Base-by-base conservation (phyloP, 2,888 invertebrate genomes). In the Podotricha telesiphe region DNA sequence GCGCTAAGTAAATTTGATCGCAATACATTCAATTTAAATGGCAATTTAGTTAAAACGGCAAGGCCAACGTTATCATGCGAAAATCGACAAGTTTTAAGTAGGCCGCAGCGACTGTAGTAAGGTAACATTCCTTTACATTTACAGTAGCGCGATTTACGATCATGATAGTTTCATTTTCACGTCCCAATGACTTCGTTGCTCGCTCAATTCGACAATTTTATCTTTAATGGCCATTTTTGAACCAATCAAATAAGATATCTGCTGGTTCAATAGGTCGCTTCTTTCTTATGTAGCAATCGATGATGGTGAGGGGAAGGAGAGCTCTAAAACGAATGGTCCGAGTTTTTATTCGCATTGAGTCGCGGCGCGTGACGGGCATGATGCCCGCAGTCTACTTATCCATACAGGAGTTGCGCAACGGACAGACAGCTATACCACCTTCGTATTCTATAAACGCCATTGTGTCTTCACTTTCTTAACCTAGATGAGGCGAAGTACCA, bases 111-210 rank as follows among this genome's bases (percentile, higher is more conserved):
- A 80, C 85, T 80, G 84, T 82, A 81, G 82, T 80, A 81, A 81
- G 82, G 82, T 82, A 83, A 82, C 84, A 87, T 87, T 87, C 88
- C 86, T 87, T 81, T 82, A 82, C 82, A 84, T 85, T 84, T 82
- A 81, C 87, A 84, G 88, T 86, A 86, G 87, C 83, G 80, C 84
- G 85, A 88, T 87, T 89, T 85, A 86, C 79, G 80, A 80, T 85
- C 86, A 83, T 85, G 88, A 88, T 89, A 89, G 88, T 88, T 89
- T 87, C 84, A 81, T 89, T 90, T 91, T 91, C 86, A 88, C 88
- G 91, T 86, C 83, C 84, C 83, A 86, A 83, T 85, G 85, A 81
- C 78, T 85, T 77, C 81, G 83, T 82, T 86, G 85, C 82, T 82
- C 79, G 81, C 82, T 79, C 81, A 81, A 83, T 86, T 86, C 80